Conservation (phyloP, 2,888 invertebrate genomes). For the Clivina fossor region DNA sequence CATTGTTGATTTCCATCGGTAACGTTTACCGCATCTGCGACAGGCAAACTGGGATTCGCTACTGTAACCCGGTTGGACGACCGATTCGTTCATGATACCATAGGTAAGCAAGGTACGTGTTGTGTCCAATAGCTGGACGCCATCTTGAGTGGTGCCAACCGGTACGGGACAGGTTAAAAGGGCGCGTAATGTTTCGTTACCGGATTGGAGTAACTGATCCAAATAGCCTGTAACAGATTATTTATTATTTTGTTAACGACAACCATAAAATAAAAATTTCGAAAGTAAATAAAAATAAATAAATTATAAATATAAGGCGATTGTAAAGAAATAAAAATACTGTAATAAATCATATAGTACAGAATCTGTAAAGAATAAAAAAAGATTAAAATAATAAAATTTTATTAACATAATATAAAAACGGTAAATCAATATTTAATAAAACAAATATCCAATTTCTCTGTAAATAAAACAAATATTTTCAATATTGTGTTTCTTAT, state of each 20-base stretch:
- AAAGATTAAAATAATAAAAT: background rate
- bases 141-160: conserved; percentile 29
- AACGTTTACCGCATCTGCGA: conserved; percentile 81
- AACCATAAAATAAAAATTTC: background rate
- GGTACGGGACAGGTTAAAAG: conserved; percentile 40
- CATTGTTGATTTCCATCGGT: conserved; percentile 84
- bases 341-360: background rate
- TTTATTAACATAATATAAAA: background rate
- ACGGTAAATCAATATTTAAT: background rate
- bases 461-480: no score
- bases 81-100: conserved; percentile 38
- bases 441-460: no score
- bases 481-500: no score
- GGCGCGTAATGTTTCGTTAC: conserved; percentile 41
- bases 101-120: conserved; percentile 38
- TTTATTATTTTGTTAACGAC: conserved; percentile 28
- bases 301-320: background rate
- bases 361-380: background rate
- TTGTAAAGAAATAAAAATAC: conserved; percentile 4
- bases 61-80: conserved; percentile 51
- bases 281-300: background rate
- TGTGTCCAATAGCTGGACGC: conserved; percentile 37
- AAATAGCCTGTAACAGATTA: conserved; percentile 41
- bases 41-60: conserved; percentile 69
- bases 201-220: conserved; percentile 36